These are phyloP conservation scores for Papilio glaucus DNA, from an alignment of 1,140 invertebrate genomes.

Conservation along the genomic window DNA sequence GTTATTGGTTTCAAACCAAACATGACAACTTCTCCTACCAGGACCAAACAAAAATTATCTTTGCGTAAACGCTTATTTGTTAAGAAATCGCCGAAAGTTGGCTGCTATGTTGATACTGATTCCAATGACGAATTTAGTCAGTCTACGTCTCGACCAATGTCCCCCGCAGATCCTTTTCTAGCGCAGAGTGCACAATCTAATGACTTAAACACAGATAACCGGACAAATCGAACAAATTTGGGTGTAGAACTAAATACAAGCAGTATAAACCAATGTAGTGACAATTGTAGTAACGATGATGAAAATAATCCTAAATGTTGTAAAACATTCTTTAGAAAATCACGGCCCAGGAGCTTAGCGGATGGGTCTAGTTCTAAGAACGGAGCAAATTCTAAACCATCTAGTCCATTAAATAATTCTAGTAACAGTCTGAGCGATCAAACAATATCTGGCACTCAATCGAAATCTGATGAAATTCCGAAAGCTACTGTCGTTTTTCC, in stretches of 20 bases:
- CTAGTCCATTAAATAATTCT: slow-evolving; percentile 69
- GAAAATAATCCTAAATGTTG: slow-evolving; percentile 72
- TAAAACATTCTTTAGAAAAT: slow-evolving; percentile 73
- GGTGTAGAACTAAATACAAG: slow-evolving; percentile 52
- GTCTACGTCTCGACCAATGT: slow-evolving; percentile 72
- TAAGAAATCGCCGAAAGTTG: slow-evolving; percentile 82
- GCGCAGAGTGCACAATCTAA: slow-evolving; percentile 69
- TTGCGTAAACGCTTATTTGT: slow-evolving; percentile 79
- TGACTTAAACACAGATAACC: slow-evolving; percentile 53
- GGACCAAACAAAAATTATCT: slow-evolving; percentile 79
- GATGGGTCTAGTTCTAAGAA: slow-evolving; percentile 64
- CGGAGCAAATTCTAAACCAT: slow-evolving; percentile 60
- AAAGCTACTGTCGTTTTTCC: slow-evolving; percentile 75
- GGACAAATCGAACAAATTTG: slow-evolving; percentile 54
- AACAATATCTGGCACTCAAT: slow-evolving; percentile 59
- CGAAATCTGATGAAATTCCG: slow-evolving; percentile 73
- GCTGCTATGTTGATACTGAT: slow-evolving; percentile 79
- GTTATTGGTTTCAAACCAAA: slow-evolving; percentile 66
- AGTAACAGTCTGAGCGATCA: slow-evolving; percentile 71
- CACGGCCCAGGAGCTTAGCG: slow-evolving; percentile 72
- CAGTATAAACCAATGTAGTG: slow-evolving; percentile 49
- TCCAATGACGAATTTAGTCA: slow-evolving; percentile 76
- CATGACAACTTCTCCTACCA: slow-evolving; percentile 79
- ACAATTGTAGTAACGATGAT: slow-evolving; percentile 60
- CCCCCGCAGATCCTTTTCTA: slow-evolving; percentile 76